Percentiles rank a stretch among this genome's conserved stretches.
These are phyloP conservation scores for Struthio camelus DNA, from an alignment of 2,113 vertebrate genomes.

Conservation along the genomic window DNA sequence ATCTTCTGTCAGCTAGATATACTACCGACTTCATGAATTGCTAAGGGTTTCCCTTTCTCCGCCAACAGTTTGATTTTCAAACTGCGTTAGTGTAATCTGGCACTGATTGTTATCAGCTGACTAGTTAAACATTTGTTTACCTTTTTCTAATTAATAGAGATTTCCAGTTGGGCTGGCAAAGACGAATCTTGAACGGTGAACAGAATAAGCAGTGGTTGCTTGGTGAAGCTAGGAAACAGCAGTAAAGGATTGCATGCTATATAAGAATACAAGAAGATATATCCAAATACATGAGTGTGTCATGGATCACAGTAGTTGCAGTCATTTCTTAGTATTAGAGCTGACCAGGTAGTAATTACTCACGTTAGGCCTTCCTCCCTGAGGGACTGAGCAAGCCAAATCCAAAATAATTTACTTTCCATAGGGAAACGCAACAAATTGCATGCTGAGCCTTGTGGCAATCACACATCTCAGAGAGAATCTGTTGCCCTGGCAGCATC, in stretches of 20 bases:
- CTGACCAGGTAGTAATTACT: not conserved
- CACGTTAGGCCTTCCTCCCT: not conserved
- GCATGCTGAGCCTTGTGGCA: not conserved
- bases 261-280: not conserved
- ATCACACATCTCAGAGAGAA: not conserved
- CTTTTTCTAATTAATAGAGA: conserved; percentile 14
- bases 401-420: not conserved
- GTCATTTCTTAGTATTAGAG: not conserved
- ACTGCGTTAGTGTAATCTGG: conserved; percentile 18
- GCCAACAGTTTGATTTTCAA: conserved; percentile 37
- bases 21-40: conserved; percentile 63
- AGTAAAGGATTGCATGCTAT: not conserved
- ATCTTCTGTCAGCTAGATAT: conserved; percentile 78
- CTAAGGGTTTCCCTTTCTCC: conserved; percentile 35
- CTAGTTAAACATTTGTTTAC: conserved; percentile 41
- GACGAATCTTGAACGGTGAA: not conserved
- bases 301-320: not conserved
- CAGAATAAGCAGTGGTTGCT: not conserved
- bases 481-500: not conserved
- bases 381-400: not conserved
- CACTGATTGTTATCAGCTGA: conserved; percentile 20
- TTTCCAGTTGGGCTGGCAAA: conserved; percentile 38
- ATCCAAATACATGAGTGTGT: not conserved
- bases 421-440: not conserved
- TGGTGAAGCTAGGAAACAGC: not conserved